Conservation (phyloP, 2,888 invertebrate species). For the Doris montereyensis region DNA sequence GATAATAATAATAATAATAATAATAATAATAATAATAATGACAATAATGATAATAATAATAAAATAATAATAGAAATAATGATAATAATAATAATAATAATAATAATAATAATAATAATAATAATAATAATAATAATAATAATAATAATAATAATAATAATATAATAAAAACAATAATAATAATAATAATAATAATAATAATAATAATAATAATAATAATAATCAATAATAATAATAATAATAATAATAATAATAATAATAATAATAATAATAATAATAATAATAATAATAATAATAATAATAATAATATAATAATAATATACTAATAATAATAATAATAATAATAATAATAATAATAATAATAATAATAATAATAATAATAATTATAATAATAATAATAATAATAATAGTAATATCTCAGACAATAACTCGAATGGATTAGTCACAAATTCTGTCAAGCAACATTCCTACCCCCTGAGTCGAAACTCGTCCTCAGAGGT, state of each 20-base stretch:
- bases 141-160: background rate
- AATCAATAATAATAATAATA: too few relatives aligned
- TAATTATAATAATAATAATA: background rate
- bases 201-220: too few relatives aligned
- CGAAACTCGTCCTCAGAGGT: slow-evolving; percentile 47
- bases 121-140: background rate
- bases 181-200: too few relatives aligned
- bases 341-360: background rate
- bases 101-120: background rate
- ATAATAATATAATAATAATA: background rate
- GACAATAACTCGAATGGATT: too few relatives aligned
- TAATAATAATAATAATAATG: too few relatives aligned
- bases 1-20: too few relatives aligned
- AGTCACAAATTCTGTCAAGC: too few relatives aligned
- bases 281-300: background rate
- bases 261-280: background rate
- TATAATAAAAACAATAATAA: too few relatives aligned
- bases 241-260: background rate
- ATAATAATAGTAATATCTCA: background rate
- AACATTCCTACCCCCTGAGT: too few relatives aligned
- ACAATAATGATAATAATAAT: too few relatives aligned
- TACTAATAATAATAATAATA: background rate
- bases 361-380: background rate
- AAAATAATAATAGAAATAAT: too few relatives aligned
- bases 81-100: too few relatives aligned